These are phyloP conservation scores for Colletes collaris DNA, from an alignment of 2,888 invertebrate genomes.

Conservation along the genomic window DNA sequence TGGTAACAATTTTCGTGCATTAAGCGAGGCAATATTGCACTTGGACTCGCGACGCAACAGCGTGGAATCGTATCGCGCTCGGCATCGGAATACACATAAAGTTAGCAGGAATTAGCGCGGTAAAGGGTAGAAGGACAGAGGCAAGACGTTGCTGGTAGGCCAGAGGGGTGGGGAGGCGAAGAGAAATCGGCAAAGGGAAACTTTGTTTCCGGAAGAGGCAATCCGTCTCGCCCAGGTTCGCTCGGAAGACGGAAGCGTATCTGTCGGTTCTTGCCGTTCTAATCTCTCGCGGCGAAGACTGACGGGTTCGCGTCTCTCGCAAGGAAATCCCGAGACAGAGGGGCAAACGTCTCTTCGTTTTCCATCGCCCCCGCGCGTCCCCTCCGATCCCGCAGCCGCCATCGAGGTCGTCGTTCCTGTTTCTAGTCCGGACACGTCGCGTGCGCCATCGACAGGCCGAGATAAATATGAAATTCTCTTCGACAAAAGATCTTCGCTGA, in stretches of 20 bases:
- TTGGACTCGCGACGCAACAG: neutral
- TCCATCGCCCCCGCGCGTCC: conserved; percentile 9
- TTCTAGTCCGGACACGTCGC: conserved; percentile 21
- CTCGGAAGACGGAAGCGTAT: conserved; percentile 42
- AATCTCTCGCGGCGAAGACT: conserved; percentile 53
- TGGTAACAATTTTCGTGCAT: too few species aligned
- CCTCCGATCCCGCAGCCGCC: neutral
- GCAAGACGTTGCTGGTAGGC: neutral
- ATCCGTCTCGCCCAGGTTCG: conserved; percentile 57
- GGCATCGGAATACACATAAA: conserved; percentile 23
- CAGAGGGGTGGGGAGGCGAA: neutral
- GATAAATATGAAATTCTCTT: conserved; percentile 68
- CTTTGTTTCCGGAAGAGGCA: conserved; percentile 54
- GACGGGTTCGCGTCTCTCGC: conserved; percentile 53
- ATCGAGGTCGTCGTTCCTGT: conserved; percentile 2
- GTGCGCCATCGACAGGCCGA: conserved; percentile 48
- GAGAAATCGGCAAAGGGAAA: conserved; percentile 46
- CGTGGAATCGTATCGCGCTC: neutral
- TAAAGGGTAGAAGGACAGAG: neutral
- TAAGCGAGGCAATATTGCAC: too few species aligned
- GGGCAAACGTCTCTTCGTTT: conserved; percentile 15
- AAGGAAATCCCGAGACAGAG: conserved; percentile 59
- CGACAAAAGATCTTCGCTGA: conserved; percentile 46
- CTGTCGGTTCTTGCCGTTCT: conserved; percentile 48
- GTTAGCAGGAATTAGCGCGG: conserved; percentile 31